Evolutionary conservation across 1,140 invertebrate species (phyloP).

Genomic region (Bombus terrestris): DNA sequence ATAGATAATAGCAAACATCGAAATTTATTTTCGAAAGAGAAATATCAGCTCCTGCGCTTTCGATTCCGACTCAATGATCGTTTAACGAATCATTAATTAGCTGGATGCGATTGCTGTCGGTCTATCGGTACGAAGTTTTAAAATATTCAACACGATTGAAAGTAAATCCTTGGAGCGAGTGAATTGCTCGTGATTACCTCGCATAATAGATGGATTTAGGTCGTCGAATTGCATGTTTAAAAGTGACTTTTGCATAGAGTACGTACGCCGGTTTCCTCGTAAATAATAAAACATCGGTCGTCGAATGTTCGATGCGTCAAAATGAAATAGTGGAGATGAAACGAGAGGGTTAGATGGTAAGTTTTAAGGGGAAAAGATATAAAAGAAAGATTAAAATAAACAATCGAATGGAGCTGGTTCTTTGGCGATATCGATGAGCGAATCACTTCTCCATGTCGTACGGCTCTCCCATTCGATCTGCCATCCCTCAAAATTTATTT

Average conservation of each 20-base stretch:
- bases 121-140: background rate
- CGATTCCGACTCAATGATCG: background rate
- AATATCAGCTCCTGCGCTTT: background rate
- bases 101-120: background rate
- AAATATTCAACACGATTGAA: slow-evolving; percentile 26
- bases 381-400: background rate
- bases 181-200: background rate
- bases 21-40: background rate
- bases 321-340: background rate
- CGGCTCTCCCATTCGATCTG: no score
- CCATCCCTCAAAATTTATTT: background rate
- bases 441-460: background rate
- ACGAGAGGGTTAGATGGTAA: background rate
- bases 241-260: background rate
- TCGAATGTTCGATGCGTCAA: background rate
- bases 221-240: background rate
- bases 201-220: slow-evolving; percentile 13
- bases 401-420: background rate
- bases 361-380: background rate
- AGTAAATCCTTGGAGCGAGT: background rate
- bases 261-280: background rate
- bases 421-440: slow-evolving; percentile 10
- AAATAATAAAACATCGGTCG: background rate
- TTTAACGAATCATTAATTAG: slow-evolving; percentile 6
- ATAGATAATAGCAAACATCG: background rate